These are phyloP conservation scores for Scleropages formosus DNA, from an alignment of 2,797 vertebrate species.

Conservation along the genomic window DNA sequence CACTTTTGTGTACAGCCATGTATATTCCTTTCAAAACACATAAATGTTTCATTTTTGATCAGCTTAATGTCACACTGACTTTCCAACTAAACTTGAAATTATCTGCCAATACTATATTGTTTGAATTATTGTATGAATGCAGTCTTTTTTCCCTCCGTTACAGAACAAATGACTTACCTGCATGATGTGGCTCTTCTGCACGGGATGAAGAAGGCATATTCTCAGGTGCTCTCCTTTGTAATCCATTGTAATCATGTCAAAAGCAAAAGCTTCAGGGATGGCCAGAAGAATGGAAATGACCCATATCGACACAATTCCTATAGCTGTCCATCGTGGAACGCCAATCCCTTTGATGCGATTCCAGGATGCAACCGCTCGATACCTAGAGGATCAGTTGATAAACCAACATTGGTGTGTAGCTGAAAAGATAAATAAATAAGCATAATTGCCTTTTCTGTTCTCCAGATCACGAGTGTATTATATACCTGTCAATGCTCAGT, in stretches of 20 bases:
- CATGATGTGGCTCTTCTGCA: slow-evolving; percentile 81
- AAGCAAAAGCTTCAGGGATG: slow-evolving; percentile 86
- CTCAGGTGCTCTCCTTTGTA: slow-evolving; percentile 78
- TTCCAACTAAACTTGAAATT: too few species aligned
- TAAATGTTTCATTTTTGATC: neutral
- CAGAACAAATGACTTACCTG: slow-evolving; percentile 66
- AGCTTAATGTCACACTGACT: too few species aligned
- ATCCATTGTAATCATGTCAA: slow-evolving; percentile 81
- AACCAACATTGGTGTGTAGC: slow-evolving; percentile 42
- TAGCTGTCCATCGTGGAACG: slow-evolving; percentile 79
- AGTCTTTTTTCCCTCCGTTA: slow-evolving; percentile 19
- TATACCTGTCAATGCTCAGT: slow-evolving; percentile 87
- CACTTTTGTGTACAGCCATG: too few species aligned
- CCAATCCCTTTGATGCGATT: slow-evolving; percentile 84
- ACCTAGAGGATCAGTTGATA: slow-evolving; percentile 70
- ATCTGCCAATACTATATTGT: too few species aligned
- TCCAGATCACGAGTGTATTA: neutral
- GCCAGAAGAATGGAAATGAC: slow-evolving; percentile 80
- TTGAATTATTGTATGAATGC: neutral
- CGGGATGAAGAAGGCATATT: slow-evolving; percentile 82
- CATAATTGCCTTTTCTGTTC: slow-evolving; percentile 20
- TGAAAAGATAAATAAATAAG: neutral
- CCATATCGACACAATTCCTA: slow-evolving; percentile 90
- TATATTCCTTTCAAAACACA: too few species aligned
- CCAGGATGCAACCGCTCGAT: slow-evolving; percentile 85